phyloP scores from a whole-genome alignment of 37 sponge, comb jelly and placozoan species.

The Oscarella lobularis region DNA sequence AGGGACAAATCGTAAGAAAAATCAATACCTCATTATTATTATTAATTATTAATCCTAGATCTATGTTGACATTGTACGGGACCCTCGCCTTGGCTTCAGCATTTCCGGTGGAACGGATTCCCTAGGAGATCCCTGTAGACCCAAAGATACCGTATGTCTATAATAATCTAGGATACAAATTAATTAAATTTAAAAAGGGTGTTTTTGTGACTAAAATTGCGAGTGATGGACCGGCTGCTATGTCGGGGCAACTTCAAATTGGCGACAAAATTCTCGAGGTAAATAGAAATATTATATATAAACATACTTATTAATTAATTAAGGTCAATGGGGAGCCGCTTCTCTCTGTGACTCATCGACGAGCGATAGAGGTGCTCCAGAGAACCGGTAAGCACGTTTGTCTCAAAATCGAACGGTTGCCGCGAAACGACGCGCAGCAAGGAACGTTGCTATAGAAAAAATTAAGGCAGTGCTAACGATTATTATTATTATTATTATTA shows the following conservation, averaged over 20 bases:
- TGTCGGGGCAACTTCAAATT: not conserved
- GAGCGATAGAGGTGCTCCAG: not conserved
- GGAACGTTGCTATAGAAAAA: not conserved
- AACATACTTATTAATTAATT: not conserved
- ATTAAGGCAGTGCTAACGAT: too few species aligned
- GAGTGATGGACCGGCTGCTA: not conserved
- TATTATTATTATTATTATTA: too few species aligned
- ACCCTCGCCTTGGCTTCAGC: conserved; percentile 1
- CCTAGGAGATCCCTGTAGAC: not conserved
- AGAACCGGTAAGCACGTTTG: not conserved
- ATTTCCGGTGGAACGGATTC: not conserved
- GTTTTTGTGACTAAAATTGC: not conserved
- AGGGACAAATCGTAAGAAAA: too few species aligned
- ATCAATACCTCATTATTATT: too few species aligned
- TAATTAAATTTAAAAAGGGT: too few species aligned
- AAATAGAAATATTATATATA: not conserved
- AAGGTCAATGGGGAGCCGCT: not conserved
- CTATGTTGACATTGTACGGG: conserved; percentile 8
- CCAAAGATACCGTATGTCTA: not conserved
- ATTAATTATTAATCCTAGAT: not conserved
- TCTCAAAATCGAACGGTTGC: not conserved
- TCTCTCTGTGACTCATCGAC: not conserved
- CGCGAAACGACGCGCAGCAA: not conserved
- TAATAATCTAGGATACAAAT: too few species aligned
- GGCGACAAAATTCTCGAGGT: not conserved